A percentile compares a stretch with the other conserved stretches of the same genome.
Evolutionary conservation across 2,797 vertebrate genomes (phyloP).

Genomic region (Chelmon rostratus): DNA sequence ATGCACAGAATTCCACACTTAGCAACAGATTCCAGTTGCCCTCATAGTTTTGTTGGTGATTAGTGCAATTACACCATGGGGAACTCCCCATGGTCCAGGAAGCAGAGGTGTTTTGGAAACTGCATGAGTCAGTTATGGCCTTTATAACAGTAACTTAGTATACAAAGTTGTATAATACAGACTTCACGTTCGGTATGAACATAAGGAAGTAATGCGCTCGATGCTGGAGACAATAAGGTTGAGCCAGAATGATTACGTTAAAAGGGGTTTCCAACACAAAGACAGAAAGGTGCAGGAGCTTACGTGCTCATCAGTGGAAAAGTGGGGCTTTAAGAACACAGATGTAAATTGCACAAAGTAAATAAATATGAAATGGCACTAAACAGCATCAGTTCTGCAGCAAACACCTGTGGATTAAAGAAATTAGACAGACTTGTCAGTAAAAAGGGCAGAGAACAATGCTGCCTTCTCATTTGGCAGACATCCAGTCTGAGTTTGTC

Average conservation of each 20-base stretch:
- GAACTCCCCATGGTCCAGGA: conserved; percentile 27
- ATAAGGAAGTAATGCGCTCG: conserved; percentile 23
- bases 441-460: not conserved
- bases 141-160: not conserved
- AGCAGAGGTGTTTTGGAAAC: not conserved
- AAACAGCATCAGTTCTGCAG: not conserved
- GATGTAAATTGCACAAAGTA: not conserved
- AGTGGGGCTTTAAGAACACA: not conserved
- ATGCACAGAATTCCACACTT: not conserved
- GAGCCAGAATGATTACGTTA: not conserved
- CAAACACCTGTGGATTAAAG: not conserved
- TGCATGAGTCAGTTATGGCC: conserved; percentile 31
- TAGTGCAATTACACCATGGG: too few species aligned
- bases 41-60: not conserved
- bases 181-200: not conserved
- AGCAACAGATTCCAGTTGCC: not conserved
- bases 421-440: not conserved
- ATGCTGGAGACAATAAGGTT: not conserved
- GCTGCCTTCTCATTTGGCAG: not conserved
- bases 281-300: not conserved
- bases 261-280: conserved; percentile 6
- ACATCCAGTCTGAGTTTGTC: not conserved
- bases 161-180: not conserved
- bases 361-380: not conserved
- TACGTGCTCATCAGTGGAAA: not conserved